phyloP scores from a whole-genome alignment of 1,140 invertebrate species.

The Trichonephila inaurata region DNA sequence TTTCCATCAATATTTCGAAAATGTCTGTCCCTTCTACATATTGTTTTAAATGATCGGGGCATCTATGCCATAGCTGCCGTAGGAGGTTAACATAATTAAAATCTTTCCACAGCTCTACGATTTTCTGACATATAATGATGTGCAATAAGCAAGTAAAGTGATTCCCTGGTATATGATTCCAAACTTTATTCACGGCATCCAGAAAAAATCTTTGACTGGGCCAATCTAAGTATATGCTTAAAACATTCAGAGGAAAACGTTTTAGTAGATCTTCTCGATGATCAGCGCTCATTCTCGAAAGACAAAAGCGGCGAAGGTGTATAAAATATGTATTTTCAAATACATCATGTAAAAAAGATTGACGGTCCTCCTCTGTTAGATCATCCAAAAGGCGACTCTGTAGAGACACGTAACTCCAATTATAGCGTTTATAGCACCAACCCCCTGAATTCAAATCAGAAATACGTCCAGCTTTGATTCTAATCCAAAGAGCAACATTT shows the following conservation, averaged over 20 bases:
- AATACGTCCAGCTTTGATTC: too few relatives aligned
- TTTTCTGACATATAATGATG: background rate
- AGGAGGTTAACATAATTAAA: background rate
- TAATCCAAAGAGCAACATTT: background rate
- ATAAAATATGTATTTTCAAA: background rate
- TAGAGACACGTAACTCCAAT: background rate
- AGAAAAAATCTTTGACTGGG: background rate
- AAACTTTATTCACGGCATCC: background rate
- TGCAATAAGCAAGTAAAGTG: background rate
- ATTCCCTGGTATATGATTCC: background rate
- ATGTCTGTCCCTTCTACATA: background rate
- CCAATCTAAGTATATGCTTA: background rate
- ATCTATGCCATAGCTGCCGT: background rate
- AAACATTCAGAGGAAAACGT: background rate
- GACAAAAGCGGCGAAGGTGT: background rate
- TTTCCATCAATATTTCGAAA: too few relatives aligned
- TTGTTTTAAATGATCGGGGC: background rate
- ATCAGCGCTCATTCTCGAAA: background rate
- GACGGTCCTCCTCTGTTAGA: background rate
- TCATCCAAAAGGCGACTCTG: background rate
- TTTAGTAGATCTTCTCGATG: background rate
- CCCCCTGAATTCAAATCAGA: background rate
- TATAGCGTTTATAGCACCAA: background rate
- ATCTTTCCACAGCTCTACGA: background rate
- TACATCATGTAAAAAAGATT: background rate